phyloP scores from a whole-genome alignment of 2,888 invertebrate species.

The Nomada hirtipes region DNA sequence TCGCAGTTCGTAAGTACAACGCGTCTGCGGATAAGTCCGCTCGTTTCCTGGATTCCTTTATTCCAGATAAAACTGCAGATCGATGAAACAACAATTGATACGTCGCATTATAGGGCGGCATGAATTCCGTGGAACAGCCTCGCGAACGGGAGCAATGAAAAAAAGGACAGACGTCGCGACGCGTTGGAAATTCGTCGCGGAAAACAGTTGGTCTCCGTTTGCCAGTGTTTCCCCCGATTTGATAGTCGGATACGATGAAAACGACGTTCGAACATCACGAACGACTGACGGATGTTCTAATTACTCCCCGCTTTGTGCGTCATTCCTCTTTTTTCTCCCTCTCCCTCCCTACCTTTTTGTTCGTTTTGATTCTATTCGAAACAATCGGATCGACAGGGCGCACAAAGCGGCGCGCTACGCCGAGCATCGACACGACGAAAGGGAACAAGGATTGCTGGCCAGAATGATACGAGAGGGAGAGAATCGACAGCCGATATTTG shows the following conservation, averaged over 20 bases:
- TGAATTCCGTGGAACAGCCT: background rate
- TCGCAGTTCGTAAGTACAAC: background rate
- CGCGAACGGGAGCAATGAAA: background rate
- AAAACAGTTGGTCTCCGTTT: background rate
- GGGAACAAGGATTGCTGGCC: conserved; percentile 21
- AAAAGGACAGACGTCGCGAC: background rate
- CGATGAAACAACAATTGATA: conserved; percentile 1
- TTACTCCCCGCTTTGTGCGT: conserved; percentile 49
- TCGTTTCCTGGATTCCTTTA: background rate
- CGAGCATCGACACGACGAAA: conserved; percentile 26
- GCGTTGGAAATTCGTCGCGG: background rate
- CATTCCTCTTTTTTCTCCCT: background rate
- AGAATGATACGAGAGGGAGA: conserved; percentile 44
- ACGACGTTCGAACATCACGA: conserved; percentile 28
- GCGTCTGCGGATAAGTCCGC: background rate
- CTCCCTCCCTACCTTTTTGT: background rate
- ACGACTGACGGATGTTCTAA: conserved; percentile 54
- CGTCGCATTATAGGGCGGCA: background rate
- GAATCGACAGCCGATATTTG: conserved; percentile 61
- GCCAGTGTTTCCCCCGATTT: background rate
- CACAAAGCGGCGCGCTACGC: conserved; percentile 46
- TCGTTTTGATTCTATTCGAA: conserved; percentile 41
- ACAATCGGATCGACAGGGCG: conserved; percentile 42
- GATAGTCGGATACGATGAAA: conserved; percentile 19
- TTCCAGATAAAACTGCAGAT: background rate